Evolutionary conservation across 2,797 vertebrate species (phyloP), one percentile per base, ranked within the genome.

Genomic region (Cichlasoma orientale): DNA sequence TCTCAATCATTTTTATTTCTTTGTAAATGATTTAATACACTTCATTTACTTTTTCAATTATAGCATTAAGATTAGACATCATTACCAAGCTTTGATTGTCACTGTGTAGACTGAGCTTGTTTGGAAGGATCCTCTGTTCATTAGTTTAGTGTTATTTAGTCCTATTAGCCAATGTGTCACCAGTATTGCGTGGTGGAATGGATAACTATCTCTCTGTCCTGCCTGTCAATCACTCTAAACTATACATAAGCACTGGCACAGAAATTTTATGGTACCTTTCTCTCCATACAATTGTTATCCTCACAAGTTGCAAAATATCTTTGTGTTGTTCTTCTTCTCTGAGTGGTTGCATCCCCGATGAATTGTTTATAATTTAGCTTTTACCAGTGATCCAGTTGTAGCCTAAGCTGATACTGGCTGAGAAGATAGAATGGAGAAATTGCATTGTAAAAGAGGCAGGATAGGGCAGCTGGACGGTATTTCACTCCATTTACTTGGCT

Each of bases 21-120:
- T 57, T 71, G 50, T 16, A 36, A 74, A 80, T 27, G 7, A 50
- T 50, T 76, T 76, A 50, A 71, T 87, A 54, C 33, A 75, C 82
- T 78, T 80, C n/a, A 83, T 88, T 90, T 82, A 82, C 74, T 80
- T 83, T 90, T 89, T 91, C 89, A 89, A 89, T 90, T 92, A 86
- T 83, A 74, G 76, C 80, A 59, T 85, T 83, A 74, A 56, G 44
- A 73, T 83, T 29, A 84, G 75, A 88, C 88, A 90, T 84, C 58
- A 90, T 91, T 88, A 88, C 56, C 58, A 19, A 36, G 66, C 59
- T 75, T 71, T 83, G 82, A 90, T 88, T 88, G 80, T 82, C 76
- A 79, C 25, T 82, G 82, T 81, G 81, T 71, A 76, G 52, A 76
- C 74, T 36, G 61, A 58, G 75, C 55, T 70, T 89, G 87, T 88